These are phyloP conservation scores for Oscheius sp. DNA, from an alignment of 2,888 invertebrate genomes.

Conservation along the genomic window DNA sequence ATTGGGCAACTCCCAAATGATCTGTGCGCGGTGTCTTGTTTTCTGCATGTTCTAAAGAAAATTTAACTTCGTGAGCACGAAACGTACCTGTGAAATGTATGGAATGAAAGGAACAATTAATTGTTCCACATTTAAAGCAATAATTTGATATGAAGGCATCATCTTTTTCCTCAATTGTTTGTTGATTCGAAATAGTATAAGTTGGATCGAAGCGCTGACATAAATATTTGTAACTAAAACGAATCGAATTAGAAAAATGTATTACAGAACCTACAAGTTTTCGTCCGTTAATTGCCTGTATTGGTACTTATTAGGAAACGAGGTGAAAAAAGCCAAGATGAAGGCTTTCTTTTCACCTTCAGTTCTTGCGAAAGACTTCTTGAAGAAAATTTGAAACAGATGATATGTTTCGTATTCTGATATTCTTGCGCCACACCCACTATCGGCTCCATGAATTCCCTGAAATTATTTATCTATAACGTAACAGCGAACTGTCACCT, in stretches of 20 bases:
- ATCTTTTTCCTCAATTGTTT: neutral
- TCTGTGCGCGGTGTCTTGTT: no score
- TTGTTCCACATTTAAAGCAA: neutral
- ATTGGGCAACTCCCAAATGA: no score
- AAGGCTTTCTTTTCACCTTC: neutral
- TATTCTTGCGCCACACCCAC: constrained; percentile 24
- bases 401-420: constrained; percentile 19
- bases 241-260: neutral
- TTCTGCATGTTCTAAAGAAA: no score
- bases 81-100: no score
- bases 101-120: neutral
- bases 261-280: neutral
- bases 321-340: constrained; percentile 4
- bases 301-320: constrained; percentile 16
- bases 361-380: no score
- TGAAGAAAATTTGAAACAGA: neutral
- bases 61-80: no score
- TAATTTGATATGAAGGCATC: neutral
- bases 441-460: constrained; percentile 35
- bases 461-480: no score
- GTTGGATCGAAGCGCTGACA: neutral
- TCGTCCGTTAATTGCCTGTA: constrained; percentile 8
- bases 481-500: neutral
- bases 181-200: neutral
- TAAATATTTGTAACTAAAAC: neutral